phyloP scores from a whole-genome alignment of 2,888 invertebrate species.

The Polyommatus iphigenia region DNA sequence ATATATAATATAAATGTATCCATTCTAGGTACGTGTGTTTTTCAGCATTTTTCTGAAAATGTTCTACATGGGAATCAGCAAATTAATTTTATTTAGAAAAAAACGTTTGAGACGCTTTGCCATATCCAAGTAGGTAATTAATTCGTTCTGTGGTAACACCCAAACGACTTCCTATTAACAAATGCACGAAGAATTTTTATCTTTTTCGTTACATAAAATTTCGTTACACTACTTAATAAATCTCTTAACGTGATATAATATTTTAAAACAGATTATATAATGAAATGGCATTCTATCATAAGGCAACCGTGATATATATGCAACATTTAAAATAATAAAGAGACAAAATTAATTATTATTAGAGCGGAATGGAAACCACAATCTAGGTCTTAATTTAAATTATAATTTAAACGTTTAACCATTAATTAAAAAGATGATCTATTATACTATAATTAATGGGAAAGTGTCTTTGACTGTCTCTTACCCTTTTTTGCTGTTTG shows the following conservation, averaged over 20 bases:
- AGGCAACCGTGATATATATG: constrained; percentile 1
- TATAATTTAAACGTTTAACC: not conserved
- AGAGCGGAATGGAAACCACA: not conserved
- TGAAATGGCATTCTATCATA: not conserved
- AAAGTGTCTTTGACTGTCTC: no score
- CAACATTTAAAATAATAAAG: not conserved
- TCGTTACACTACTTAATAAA: constrained; percentile 10
- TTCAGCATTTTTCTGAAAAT: no score
- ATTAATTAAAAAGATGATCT: not conserved
- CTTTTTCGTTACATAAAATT: constrained; percentile 4
- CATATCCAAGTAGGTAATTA: not conserved
- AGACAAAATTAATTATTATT: not conserved
- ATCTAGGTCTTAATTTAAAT: not conserved
- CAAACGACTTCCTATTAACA: constrained; percentile 14
- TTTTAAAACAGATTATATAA: constrained; percentile 2
- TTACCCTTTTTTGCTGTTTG: no score
- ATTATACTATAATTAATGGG: no score
- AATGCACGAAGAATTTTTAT: not conserved
- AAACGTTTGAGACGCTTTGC: not conserved
- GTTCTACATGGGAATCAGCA: no score
- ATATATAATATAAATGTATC: no score
- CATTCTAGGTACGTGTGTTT: no score
- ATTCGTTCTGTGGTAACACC: not conserved
- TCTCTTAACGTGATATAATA: not conserved
- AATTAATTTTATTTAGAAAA: no score